Evolutionary conservation across 2,888 invertebrate species (phyloP).

Genomic region (Lasius platythorax): DNA sequence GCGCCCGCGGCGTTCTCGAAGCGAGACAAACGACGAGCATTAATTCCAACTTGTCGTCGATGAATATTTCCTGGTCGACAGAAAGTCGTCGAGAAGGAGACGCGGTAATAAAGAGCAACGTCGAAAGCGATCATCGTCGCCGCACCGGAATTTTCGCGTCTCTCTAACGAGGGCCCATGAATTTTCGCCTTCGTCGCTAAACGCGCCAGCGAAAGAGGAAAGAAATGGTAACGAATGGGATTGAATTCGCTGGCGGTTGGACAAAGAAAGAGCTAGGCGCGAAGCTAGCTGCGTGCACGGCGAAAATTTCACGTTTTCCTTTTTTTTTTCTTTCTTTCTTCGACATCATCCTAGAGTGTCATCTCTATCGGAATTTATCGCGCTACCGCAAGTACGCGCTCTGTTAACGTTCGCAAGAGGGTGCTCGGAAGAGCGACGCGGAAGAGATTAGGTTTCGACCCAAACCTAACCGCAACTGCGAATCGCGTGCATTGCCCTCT

Average conservation of each 20-base stretch:
- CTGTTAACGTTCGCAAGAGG: not conserved
- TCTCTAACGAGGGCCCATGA: slow-evolving; percentile 58
- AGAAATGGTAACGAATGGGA: slow-evolving; percentile 39
- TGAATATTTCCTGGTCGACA: slow-evolving; percentile 33
- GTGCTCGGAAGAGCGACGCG: not conserved
- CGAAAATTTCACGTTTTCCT: slow-evolving; percentile 69
- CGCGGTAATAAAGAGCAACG: slow-evolving; percentile 1
- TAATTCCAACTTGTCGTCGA: slow-evolving; percentile 40
- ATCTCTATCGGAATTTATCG: slow-evolving; percentile 59
- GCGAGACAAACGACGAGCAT: slow-evolving; percentile 26
- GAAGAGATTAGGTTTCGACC: not conserved
- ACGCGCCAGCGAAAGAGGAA: slow-evolving; percentile 50
- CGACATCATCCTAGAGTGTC: slow-evolving; percentile 57
- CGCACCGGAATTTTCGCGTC: slow-evolving; percentile 34
- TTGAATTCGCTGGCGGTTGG: slow-evolving; percentile 22
- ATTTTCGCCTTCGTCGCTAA: slow-evolving; percentile 58
- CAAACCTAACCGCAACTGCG: slow-evolving; percentile 1
- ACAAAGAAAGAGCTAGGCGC: slow-evolving; percentile 18
- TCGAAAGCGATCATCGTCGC: not conserved
- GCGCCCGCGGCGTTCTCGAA: not conserved
- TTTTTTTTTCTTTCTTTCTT: not conserved
- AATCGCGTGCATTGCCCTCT: not conserved
- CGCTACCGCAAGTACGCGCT: not conserved
- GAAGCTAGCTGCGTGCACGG: slow-evolving; percentile 61
- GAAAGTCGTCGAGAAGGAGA: slow-evolving; percentile 40